These are phyloP conservation scores for Odocoileus virginianus DNA, from an alignment of 2,113 vertebrate species.

Conservation along the genomic window DNA sequence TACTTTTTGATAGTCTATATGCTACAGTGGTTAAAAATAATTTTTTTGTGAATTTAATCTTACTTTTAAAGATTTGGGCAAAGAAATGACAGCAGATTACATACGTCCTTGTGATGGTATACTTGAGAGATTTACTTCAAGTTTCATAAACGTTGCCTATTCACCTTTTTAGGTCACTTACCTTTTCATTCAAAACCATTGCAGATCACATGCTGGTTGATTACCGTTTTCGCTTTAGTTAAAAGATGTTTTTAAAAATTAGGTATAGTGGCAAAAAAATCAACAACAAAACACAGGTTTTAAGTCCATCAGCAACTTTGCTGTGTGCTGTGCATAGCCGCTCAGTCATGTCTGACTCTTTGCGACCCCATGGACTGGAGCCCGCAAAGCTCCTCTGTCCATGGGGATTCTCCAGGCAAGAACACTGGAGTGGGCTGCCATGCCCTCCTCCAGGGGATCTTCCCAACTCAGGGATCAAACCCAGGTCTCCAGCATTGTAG, in stretches of 20 bases:
- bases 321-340: neutral
- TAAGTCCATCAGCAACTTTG: neutral
- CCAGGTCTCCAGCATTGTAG: neutral
- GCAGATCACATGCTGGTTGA: neutral
- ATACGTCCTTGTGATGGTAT: neutral
- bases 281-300: neutral
- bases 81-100: neutral
- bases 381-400: neutral
- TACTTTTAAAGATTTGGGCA: neutral
- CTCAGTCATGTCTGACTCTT: neutral
- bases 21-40: neutral
- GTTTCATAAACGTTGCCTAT: neutral
- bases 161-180: neutral
- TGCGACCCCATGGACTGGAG: neutral
- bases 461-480: neutral
- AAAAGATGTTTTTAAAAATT: neutral
- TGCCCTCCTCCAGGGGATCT: neutral
- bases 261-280: neutral
- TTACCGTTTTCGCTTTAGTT: neutral
- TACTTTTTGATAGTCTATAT: neutral
- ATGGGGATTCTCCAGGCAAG: neutral
- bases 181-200: neutral
- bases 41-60: constrained; percentile 16
- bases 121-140: neutral
- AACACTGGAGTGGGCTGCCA: neutral